phyloP scores from a whole-genome alignment of 2,797 vertebrate genomes.

The Eleutherodactylus coqui region DNA sequence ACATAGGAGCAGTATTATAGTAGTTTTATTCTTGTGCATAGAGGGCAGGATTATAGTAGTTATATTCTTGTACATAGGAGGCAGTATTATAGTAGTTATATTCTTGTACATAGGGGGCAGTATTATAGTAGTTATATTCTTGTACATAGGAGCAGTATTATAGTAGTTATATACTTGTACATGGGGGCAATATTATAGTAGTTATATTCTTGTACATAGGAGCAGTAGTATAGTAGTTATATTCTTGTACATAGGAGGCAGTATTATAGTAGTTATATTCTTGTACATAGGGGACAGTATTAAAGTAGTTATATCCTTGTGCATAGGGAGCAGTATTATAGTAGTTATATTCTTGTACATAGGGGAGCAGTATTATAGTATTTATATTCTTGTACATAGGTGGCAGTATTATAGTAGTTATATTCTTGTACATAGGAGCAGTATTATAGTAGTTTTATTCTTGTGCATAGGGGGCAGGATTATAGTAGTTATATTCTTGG shows the following conservation, averaged over 20 bases:
- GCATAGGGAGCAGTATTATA: slow-evolving; percentile 7
- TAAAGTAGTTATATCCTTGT: slow-evolving; percentile 5
- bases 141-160: neutral
- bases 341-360: slow-evolving; percentile 16
- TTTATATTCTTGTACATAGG: neutral
- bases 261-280: slow-evolving; percentile 14
- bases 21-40: too few species aligned
- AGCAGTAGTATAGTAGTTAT: slow-evolving; percentile 10
- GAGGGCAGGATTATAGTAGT: slow-evolving; percentile 7
- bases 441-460: slow-evolving; percentile 20
- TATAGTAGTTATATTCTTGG: slow-evolving; percentile 6
- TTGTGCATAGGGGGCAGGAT: neutral
- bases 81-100: too few species aligned
- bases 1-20: too few species aligned
- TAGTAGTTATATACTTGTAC: slow-evolving; percentile 8
- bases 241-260: neutral
- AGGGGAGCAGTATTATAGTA: slow-evolving; percentile 15
- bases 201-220: neutral
- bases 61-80: slow-evolving; percentile 15
- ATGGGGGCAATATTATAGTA: neutral
- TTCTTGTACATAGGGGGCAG: too few species aligned
- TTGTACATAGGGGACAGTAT: neutral
- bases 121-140: too few species aligned
- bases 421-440: neutral
- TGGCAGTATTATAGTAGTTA: slow-evolving; percentile 5